Evolutionary conservation across 2,888 invertebrate genomes (phyloP).

Genomic region (Deroplatys truncata): DNA sequence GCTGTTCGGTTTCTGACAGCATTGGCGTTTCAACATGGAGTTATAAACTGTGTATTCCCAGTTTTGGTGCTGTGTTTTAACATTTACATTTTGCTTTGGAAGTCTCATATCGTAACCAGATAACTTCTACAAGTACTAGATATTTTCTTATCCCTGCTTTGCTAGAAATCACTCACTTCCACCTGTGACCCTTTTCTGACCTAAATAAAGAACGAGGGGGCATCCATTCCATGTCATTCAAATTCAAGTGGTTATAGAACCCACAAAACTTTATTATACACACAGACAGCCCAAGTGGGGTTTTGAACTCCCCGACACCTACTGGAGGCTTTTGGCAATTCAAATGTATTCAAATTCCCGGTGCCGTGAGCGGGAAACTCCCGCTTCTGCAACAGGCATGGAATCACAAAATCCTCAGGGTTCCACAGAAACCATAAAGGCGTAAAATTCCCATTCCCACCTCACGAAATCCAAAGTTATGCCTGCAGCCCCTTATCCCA

Average conservation of each 20-base stretch:
- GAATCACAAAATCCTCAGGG: constrained; percentile 15
- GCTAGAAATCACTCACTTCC: neutral
- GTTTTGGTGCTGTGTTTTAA: no score
- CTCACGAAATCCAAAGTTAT: neutral
- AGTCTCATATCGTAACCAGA: no score
- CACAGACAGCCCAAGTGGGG: neutral
- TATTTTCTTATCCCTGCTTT: no score
- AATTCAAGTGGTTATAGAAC: neutral
- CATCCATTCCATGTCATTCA: neutral
- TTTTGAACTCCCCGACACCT: constrained; percentile 3
- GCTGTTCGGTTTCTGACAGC: no score
- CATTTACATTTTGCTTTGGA: no score
- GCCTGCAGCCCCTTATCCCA: neutral
- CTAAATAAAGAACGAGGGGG: neutral
- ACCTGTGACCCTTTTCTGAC: neutral
- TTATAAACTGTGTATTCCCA: no score
- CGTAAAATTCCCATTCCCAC: constrained; percentile 15
- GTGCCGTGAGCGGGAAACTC: constrained; percentile 18
- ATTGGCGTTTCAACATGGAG: no score
- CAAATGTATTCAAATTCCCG: constrained; percentile 20
- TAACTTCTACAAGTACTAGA: no score
- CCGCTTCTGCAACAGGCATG: constrained; percentile 13
- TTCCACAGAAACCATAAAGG: constrained; percentile 17
- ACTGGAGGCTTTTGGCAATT: constrained; percentile 14
- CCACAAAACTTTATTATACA: neutral